These are phyloP conservation scores for Leptopilina myrica DNA, from an alignment of 2,888 invertebrate species.

Conservation along the genomic window DNA sequence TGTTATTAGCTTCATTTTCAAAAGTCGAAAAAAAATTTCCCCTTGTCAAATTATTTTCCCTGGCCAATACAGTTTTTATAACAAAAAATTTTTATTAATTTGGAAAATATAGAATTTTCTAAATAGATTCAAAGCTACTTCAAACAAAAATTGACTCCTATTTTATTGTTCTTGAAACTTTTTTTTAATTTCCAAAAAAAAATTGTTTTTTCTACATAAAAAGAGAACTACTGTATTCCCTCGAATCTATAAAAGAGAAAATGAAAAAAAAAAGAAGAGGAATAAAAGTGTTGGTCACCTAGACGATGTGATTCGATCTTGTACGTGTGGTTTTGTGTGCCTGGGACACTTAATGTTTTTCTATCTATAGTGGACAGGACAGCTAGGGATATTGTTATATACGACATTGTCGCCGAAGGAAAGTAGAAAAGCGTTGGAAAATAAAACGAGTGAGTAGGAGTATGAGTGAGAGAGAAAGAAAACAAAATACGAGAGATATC, in stretches of 20 bases:
- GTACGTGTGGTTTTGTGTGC: conserved; percentile 60
- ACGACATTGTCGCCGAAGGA: conserved; percentile 68
- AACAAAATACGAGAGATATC: conserved; percentile 68
- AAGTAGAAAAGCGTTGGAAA: conserved; percentile 58
- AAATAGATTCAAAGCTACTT: no score
- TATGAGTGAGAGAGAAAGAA: conserved; percentile 41
- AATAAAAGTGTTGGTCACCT: conserved; percentile 56
- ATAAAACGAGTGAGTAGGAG: conserved; percentile 42
- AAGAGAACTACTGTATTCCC: conserved; percentile 55
- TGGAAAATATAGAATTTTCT: no score
- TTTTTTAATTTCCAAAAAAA: no score
- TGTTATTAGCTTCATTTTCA: not conserved
- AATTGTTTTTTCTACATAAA: conserved; percentile 24
- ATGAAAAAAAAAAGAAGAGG: conserved; percentile 67
- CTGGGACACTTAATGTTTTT: conserved; percentile 74
- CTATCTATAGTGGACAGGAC: conserved; percentile 73
- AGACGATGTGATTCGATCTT: conserved; percentile 58
- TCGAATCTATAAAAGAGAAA: conserved; percentile 63
- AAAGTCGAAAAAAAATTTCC: not conserved
- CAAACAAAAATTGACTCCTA: no score
- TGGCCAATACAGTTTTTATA: no score
- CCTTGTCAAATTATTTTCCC: not conserved
- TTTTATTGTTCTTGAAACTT: no score
- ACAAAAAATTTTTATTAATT: no score
- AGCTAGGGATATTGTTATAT: conserved; percentile 74